Conservation (phyloP, 2,888 invertebrate genomes). For the Agrochola macilenta region DNA sequence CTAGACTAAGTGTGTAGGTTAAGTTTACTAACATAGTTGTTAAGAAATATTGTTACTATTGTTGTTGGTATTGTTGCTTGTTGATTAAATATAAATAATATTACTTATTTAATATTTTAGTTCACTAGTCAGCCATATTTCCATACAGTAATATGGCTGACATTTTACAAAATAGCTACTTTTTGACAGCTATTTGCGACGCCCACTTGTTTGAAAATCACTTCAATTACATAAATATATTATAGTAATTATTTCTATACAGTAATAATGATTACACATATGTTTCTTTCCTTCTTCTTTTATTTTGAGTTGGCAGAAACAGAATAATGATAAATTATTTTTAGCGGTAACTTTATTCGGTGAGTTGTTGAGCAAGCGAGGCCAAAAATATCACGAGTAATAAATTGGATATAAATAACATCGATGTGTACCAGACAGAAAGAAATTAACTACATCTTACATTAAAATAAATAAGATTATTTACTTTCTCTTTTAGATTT, state of each 20-base stretch:
- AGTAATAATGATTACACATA: not conserved
- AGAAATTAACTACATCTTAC: constrained; percentile 50
- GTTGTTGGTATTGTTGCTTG: too few relatives aligned
- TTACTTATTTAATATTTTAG: too few relatives aligned
- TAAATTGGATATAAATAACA: constrained; percentile 45
- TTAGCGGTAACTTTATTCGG: not conserved
- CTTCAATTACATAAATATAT: not conserved
- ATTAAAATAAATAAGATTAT: constrained; percentile 53
- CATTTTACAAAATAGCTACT: too few relatives aligned
- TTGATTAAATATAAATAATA: too few relatives aligned
- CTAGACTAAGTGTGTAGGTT: too few relatives aligned
- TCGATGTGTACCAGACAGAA: constrained; percentile 54
- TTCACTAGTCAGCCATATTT: too few relatives aligned
- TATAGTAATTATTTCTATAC: not conserved
- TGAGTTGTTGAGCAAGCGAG: not conserved
- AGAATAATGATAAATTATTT: not conserved
- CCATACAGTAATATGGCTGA: too few relatives aligned
- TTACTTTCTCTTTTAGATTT: constrained; percentile 36
- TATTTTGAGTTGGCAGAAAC: not conserved
- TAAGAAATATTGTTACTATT: too few relatives aligned
- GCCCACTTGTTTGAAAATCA: not conserved
- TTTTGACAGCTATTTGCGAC: too few relatives aligned
- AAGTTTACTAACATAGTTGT: too few relatives aligned
- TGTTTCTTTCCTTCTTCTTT: not conserved
- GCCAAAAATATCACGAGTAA: constrained; percentile 23